phyloP scores from a whole-genome alignment of 2,888 invertebrate genomes.

The Ectemnius continuus region DNA sequence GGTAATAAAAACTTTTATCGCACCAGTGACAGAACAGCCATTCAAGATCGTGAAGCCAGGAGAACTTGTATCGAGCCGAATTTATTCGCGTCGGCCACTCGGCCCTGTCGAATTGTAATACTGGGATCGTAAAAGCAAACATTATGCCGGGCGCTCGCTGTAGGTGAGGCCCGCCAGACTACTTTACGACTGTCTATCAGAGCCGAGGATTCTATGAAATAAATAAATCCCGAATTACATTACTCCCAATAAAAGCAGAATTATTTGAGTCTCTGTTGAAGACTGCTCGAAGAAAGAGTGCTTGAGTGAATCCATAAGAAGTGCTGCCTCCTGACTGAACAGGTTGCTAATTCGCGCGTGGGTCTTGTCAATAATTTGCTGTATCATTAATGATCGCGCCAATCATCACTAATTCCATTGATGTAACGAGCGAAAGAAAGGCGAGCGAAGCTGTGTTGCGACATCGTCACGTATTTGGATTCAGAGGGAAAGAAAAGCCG shows the following conservation, averaged over 20 bases:
- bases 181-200: no score
- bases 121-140: conserved; percentile 41
- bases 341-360: conserved; percentile 1
- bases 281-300: neutral
- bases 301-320: neutral
- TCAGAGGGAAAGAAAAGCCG: no score
- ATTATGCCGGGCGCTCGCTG: conserved; percentile 25
- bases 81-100: conserved; percentile 27
- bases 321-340: neutral
- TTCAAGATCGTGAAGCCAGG: conserved; percentile 23
- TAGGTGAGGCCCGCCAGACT: no score
- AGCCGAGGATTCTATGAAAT: no score
- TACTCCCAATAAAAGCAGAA: neutral
- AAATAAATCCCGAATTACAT: no score
- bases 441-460: neutral
- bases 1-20: conserved; percentile 51
- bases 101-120: conserved; percentile 35
- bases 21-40: conserved; percentile 32
- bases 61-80: conserved; percentile 27
- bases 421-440: neutral
- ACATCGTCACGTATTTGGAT: neutral
- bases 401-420: neutral
- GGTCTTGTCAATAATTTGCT: neutral
- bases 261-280: neutral
- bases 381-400: neutral